Evolutionary conservation across 2,888 invertebrate species (phyloP), one percentile per base, ranked within the genome.

Genomic region (Micoletzkya japonica): DNA sequence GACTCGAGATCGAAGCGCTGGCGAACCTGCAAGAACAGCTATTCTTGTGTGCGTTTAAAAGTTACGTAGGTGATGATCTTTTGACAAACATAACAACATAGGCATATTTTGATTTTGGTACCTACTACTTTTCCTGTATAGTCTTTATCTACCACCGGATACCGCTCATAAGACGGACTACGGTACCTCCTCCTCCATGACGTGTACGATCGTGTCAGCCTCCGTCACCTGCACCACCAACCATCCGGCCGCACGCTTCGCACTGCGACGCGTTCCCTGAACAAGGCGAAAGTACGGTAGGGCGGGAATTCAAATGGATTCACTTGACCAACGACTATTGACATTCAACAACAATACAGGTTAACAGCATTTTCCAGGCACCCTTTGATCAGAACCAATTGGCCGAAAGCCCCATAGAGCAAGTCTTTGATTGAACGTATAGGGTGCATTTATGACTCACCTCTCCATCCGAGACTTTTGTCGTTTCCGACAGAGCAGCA

Each of bases 231-330:
- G 39, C n/a, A 68, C 68, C 1, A 56, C 57, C 39, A 68, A 24
- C 68, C 68, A 68, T 30, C 68, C 68, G n/a, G n/a, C n/a, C 3
- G 68, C 68, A 10, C 58, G 44, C 37, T 68, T 68, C 57, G 56
- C 20, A 17, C 30, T 32, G 6, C 68, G 56, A 28, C 68, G 56
- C 28, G 68, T 57, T 28, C 56, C 67, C 67, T 67, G 37, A 14
- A 36, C n/a, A n/a, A n/a, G n/a, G n/a, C n/a, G n/a, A n/a, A n/a
- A n/a, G n/a, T n/a, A n/a, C n/a, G n/a, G n/a, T n/a, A n/a, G n/a
- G n/a, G n/a, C n/a, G n/a, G n/a, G n/a, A n/a, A n/a, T n/a, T n/a
- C n/a, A n/a, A n/a, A n/a, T n/a, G n/a, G n/a, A n/a, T n/a, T n/a
- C n/a, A n/a, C n/a, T n/a, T n/a, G n/a, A n/a, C n/a, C n/a, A n/a